Evolutionary conservation across 2,797 vertebrate genomes (phyloP).

Genomic region (Dryobates pubescens): DNA sequence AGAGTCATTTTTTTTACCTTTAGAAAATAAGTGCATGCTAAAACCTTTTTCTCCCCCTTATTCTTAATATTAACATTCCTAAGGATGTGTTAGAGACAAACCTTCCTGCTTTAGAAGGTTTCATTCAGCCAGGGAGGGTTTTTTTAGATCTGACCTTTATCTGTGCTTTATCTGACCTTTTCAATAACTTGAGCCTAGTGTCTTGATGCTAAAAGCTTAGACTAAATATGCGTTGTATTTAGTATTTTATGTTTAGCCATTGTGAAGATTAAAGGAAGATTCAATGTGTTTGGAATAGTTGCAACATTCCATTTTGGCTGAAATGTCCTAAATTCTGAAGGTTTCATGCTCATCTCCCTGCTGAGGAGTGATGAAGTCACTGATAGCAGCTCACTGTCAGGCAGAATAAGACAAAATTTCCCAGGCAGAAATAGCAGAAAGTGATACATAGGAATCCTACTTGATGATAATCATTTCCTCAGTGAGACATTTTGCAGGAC

Average conservation of each 20-base stretch:
- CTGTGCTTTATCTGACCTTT: background rate
- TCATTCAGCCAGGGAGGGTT: background rate
- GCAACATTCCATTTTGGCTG: background rate
- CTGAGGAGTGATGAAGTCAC: background rate
- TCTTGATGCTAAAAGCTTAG: background rate
- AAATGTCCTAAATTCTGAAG: background rate
- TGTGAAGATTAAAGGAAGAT: background rate
- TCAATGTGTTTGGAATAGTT: background rate
- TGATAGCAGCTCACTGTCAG: background rate
- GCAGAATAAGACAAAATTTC: background rate
- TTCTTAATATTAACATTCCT: background rate
- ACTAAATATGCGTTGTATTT: background rate
- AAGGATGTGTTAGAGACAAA: background rate
- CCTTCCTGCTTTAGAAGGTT: background rate
- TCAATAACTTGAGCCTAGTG: background rate
- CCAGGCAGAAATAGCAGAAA: background rate
- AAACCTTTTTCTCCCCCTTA: background rate
- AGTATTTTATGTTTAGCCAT: background rate
- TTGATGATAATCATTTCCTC: background rate
- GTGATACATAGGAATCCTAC: background rate
- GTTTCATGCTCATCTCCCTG: background rate
- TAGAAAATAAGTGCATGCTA: background rate
- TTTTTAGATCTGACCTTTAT: background rate
- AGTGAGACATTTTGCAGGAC: background rate
- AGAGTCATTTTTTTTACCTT: background rate